Percentiles rank a stretch among this genome's conserved stretches.
Evolutionary conservation across 2,113 vertebrate species (phyloP).

Genomic region (Macquaria australasica): DNA sequence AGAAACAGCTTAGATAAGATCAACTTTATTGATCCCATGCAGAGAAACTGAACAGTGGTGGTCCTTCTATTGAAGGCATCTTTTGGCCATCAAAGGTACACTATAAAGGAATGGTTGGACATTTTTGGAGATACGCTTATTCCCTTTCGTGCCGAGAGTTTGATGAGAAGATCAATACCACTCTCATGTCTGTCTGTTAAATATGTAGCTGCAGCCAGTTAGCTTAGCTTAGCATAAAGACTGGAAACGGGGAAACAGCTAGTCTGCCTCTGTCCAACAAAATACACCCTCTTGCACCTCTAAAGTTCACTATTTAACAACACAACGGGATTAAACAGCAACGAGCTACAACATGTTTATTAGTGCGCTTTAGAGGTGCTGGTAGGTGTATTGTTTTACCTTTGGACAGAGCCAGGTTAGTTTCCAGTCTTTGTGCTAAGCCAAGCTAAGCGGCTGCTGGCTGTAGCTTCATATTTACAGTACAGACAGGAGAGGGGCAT

Average conservation of each 20-base stretch:
- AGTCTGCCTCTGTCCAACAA: neutral
- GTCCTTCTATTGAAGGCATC: neutral
- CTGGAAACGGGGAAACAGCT: neutral
- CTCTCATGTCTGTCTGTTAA: no score
- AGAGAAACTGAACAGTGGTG: neutral
- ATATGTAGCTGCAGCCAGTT: no score
- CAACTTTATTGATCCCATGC: neutral
- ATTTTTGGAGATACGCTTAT: neutral
- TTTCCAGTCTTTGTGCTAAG: no score
- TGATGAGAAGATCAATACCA: neutral
- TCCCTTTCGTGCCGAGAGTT: neutral
- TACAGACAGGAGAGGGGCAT: no score
- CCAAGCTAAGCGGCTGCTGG: no score
- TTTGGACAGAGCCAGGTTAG: no score
- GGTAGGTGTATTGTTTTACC: no score
- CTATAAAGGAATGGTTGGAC: neutral
- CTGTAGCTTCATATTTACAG: no score
- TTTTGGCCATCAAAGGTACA: neutral
- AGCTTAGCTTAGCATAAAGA: no score
- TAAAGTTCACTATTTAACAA: neutral
- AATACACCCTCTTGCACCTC: neutral
- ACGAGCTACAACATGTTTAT: no score
- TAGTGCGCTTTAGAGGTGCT: no score
- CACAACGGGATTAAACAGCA: neutral
- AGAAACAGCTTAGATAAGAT: neutral